Conservation (phyloP, 2,888 invertebrate genomes). For the Rotaria sp. region DNA sequence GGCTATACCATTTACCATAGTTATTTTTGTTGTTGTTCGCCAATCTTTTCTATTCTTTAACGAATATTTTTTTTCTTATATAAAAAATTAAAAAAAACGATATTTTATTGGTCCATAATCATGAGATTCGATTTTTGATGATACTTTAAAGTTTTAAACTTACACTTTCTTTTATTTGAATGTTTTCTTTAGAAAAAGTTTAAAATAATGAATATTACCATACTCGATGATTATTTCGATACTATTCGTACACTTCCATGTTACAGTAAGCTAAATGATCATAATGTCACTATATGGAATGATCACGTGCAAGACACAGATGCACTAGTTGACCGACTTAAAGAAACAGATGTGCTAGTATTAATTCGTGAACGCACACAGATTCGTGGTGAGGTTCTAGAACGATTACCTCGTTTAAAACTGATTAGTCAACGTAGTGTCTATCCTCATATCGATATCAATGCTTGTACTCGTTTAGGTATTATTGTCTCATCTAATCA, state of each 20-base stretch:
- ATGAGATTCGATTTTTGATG: too few species aligned
- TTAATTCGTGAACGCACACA: not conserved
- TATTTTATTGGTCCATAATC: too few species aligned
- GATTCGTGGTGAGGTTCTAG: not conserved
- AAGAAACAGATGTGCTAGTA: not conserved
- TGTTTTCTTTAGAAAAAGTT: too few species aligned
- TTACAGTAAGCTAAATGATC: not conserved
- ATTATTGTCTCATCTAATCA: not conserved
- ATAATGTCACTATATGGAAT: slow-evolving; percentile 1
- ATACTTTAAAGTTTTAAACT: too few species aligned
- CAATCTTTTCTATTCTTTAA: too few species aligned
- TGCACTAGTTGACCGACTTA: not conserved
- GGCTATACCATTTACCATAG: too few species aligned
- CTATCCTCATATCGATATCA: not conserved
- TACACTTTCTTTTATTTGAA: too few species aligned
- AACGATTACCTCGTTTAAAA: not conserved
- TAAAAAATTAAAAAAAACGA: too few species aligned
- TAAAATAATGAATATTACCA: not conserved
- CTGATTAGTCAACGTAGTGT: not conserved
- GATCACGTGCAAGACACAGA: not conserved
- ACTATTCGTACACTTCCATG: not conserved
- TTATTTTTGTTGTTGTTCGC: too few species aligned
- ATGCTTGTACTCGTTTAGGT: not conserved
- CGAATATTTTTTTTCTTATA: too few species aligned
- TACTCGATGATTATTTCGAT: not conserved